Evolutionary conservation across 2,888 invertebrate species (phyloP).

Genomic region (Meghimatium bilineatum): DNA sequence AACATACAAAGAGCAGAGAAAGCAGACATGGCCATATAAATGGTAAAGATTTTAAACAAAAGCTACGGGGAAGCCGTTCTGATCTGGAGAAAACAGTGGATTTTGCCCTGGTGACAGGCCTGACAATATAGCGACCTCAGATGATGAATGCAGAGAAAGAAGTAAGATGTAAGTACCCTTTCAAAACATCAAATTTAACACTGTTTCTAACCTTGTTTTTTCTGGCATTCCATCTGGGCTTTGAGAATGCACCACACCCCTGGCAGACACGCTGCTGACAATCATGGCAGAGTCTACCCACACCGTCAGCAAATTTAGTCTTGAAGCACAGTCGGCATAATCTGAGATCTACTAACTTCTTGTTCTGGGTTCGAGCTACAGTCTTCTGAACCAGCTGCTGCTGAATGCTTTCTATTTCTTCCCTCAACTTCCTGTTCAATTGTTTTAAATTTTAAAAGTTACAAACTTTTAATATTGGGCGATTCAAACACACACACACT

Average conservation of each 20-base stretch:
- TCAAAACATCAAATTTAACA: background rate
- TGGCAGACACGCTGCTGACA: conserved; percentile 73
- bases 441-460: too few species aligned
- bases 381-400: conserved; percentile 4
- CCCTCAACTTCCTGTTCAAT: conserved; percentile 6
- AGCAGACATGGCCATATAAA: too few species aligned
- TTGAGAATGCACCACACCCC: conserved; percentile 69
- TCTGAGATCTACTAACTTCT: conserved; percentile 65
- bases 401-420: conserved; percentile 32
- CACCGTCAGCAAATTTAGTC: conserved; percentile 72
- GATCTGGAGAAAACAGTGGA: too few species aligned
- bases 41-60: too few species aligned
- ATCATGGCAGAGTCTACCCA: conserved; percentile 70
- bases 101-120: too few species aligned
- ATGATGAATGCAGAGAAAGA: too few species aligned
- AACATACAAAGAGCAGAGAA: too few species aligned
- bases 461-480: too few species aligned
- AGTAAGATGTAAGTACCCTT: too few species aligned
- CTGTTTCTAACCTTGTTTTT: conserved; percentile 66
- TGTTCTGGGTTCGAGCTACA: background rate
- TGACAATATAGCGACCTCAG: too few species aligned
- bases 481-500: too few species aligned
- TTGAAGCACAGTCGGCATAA: conserved; percentile 73
- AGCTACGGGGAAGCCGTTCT: too few species aligned
- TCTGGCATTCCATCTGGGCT: conserved; percentile 59